A percentile compares a stretch with the other conserved stretches of the same genome.
Evolutionary conservation across 2,797 vertebrate genomes (phyloP).

Genomic region (Helarctos malayanus): DNA sequence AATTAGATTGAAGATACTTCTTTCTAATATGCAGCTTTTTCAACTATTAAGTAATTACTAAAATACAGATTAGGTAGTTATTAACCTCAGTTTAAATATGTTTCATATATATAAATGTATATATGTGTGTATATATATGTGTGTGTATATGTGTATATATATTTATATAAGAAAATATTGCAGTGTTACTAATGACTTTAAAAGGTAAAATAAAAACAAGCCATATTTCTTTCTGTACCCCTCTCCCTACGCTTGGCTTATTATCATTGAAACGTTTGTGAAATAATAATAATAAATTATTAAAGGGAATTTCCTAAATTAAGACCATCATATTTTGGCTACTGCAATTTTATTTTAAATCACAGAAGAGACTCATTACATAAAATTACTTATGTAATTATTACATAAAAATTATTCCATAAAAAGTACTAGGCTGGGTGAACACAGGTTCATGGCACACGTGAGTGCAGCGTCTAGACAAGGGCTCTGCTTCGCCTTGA

Average conservation of each 20-base stretch:
- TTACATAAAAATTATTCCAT: not conserved
- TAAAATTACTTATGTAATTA: not conserved
- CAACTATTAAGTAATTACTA: not conserved
- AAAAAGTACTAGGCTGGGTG: not conserved
- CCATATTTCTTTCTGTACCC: not conserved
- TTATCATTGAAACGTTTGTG: not conserved
- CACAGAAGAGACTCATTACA: not conserved
- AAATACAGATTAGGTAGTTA: not conserved
- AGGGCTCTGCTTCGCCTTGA: not conserved
- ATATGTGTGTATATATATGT: not conserved
- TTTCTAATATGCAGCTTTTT: not conserved
- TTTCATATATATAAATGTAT: too few species aligned
- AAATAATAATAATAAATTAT: not conserved
- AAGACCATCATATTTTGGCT: not conserved
- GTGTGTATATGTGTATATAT: not conserved
- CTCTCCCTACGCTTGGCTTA: not conserved
- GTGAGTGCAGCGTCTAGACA: not conserved
- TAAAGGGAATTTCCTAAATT: not conserved
- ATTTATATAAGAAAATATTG: not conserved
- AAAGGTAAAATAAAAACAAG: not conserved
- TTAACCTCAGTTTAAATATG: not conserved
- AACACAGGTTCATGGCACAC: not conserved
- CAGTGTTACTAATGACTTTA: not conserved
- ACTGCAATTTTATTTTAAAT: conserved; percentile 36
- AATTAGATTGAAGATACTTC: not conserved